Evolutionary conservation across 1,140 invertebrate genomes (phyloP), one percentile per base, ranked within the genome.

Genomic region (Tenebrio molitor): DNA sequence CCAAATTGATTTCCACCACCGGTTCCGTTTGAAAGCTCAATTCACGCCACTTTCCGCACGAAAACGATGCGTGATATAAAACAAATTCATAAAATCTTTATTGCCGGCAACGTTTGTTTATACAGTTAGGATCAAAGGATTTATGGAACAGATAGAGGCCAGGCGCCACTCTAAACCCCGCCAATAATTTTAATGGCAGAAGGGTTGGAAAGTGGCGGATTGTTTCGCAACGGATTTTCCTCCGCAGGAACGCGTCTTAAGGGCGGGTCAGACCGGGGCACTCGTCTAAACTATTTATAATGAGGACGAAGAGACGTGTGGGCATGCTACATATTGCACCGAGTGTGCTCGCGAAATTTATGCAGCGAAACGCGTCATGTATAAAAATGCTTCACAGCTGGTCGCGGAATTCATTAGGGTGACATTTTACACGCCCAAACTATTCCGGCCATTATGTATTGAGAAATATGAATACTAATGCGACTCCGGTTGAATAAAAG

Each of bases 351-450:
- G 53, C 74, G 44, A 68, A 74, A 74, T 76, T 76, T 74, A 76
- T 76, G 74, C 73, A 65, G 68, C 62, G 58, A 64, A 72, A 69
- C 72, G 71, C 68, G 74, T 71, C 71, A 64, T 75, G 74, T 73
- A 74, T 66, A 76, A 76, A 76, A 76, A 76, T 74, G 72, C 73
- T 73, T 76, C 74, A 72, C 74, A 77, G 76, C 74, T 76, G 76
- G 76, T 76, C 73, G 72, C 76, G 69, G 75, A 76, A 75, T 77
- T 77, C 76, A 77, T 77, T 77, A 77, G 69, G 70, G 74, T 63
- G 76, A 77, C 76, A 68, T 73, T 77, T 76, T 76, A 77, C 76
- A 77, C 74, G 74, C 64, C 74, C 70, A 73, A 69, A 74, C 76
- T 75, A 77, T 76, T 72, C 66, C 23, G 65, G 41, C 71, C 74